Evolutionary conservation across 2,888 invertebrate species (phyloP).

Genomic region (Polydrusus tereticollis): DNA sequence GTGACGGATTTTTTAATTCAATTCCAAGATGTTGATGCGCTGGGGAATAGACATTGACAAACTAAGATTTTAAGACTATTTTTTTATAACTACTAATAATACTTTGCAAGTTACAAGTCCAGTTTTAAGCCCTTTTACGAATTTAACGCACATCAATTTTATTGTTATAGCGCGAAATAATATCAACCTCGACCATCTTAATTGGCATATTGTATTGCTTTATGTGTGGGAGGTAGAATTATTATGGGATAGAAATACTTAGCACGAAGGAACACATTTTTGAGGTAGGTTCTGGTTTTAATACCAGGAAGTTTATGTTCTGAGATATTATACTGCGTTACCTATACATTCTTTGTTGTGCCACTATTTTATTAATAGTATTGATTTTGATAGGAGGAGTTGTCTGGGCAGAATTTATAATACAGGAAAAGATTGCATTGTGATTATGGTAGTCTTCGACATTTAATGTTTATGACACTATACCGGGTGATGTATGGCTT

Average conservation of each 20-base stretch:
- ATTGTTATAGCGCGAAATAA: constrained; percentile 1
- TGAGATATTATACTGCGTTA: neutral
- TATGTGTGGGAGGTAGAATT: constrained; percentile 13
- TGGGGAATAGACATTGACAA: too few relatives aligned
- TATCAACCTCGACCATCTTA: constrained; percentile 8
- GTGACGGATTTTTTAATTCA: neutral
- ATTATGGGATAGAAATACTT: constrained; percentile 9
- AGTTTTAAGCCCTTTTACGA: neutral
- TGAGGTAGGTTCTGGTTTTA: constrained; percentile 8
- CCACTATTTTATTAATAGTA: constrained; percentile 1
- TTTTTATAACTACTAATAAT: too few relatives aligned
- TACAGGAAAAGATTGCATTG: neutral
- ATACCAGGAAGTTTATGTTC: constrained; percentile 7
- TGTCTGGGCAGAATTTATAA: constrained; percentile 1
- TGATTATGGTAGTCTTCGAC: too few relatives aligned
- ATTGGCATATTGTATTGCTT: constrained; percentile 17
- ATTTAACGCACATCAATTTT: neutral
- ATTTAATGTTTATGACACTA: too few relatives aligned
- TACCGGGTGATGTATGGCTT: too few relatives aligned
- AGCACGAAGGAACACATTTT: neutral
- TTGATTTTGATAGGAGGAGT: neutral
- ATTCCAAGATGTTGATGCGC: neutral
- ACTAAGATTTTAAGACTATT: too few relatives aligned
- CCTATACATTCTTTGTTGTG: neutral
- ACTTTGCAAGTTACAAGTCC: neutral